Base-by-base conservation (phyloP, 1,140 invertebrate species). In the Conopomorpha cramerella region DNA sequence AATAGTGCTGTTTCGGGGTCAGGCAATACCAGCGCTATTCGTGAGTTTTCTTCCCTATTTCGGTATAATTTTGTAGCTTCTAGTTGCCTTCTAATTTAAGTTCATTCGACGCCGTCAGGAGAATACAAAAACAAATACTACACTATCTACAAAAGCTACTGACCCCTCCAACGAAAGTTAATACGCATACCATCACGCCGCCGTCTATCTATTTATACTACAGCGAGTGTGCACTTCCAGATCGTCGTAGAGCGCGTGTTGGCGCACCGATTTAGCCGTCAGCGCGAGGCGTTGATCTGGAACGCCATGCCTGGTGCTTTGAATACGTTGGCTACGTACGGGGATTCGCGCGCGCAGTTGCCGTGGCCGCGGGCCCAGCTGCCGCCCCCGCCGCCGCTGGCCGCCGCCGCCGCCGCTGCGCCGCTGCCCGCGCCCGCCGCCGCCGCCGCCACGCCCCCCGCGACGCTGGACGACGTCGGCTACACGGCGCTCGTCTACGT, bases 401-500 rank as follows among this genome's bases (percentile, higher is more conserved):
- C 42, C 0, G 44, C 50, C n/a, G 45, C 52, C 12, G 34, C 50
- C 3, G 46, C 54, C 0, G 51, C 55, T 10, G 38, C 45, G n/a
- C 61, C 63, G 2, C 49, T 65, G 6, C 58, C 63, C 3, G 63
- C 56, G 2, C 65, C 65, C 8, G 43, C 54, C n/a, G 41, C 71
- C 8, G 65, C 67, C n/a, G 45, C 55, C 28, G 37, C 49, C 17
- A 41, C 47, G 0, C 68, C 64, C 2, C 68, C 68, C 0, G n/a
- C n/a, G n/a, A 70, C 63, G 38, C 82, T 86, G 25, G 81, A 82
- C 36, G n/a, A n/a, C n/a, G 77, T 84, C 49, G 84, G 86, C 43
- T 96, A 92, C 74, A 96, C 93, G 36, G 93, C 92, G 38, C 86
- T 97, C 47, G 86, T 96, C 45, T 96, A 95, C 72, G 91, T 87